Percentiles rank a stretch among this genome's conserved stretches.
Conservation (phyloP, 1,140 invertebrate species). For the Drosophila pachea region DNA sequence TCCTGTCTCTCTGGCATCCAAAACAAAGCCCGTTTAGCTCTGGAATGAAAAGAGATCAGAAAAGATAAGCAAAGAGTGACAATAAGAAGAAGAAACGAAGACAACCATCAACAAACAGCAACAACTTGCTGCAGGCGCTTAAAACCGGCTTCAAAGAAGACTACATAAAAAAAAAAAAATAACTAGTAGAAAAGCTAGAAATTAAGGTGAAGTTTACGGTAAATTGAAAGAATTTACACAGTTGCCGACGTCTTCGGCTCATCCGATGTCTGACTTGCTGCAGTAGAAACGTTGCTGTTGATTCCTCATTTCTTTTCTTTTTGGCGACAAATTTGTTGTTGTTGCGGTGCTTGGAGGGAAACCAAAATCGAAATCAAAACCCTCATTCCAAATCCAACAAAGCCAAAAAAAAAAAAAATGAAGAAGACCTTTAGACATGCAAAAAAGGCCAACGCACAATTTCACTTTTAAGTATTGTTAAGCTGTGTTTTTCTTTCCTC, state of each 20-base stretch:
- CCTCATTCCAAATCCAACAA: constrained; percentile 15
- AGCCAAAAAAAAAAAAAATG: constrained; percentile 12
- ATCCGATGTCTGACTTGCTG: constrained; percentile 22
- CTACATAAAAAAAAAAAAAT: constrained; percentile 8
- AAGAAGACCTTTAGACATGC: constrained; percentile 58
- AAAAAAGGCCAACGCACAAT: constrained; percentile 64
- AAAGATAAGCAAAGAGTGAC: constrained; percentile 3
- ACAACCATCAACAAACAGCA: constrained; percentile 12
- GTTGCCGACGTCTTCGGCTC: constrained; percentile 50
- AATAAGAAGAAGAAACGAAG: not conserved
- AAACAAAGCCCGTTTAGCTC: constrained; percentile 39
- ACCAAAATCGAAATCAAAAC: constrained; percentile 21
- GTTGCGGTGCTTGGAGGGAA: constrained; percentile 8
- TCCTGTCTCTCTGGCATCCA: constrained; percentile 60
- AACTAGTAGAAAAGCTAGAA: constrained; percentile 46
- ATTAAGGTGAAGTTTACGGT: constrained; percentile 79
- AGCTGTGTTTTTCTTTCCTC: constrained; percentile 13
- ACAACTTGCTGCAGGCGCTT: constrained; percentile 40
- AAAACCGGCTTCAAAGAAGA: constrained; percentile 42
- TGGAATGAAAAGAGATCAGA: constrained; percentile 29
- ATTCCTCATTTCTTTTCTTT: constrained; percentile 59
- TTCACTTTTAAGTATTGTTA: constrained; percentile 61
- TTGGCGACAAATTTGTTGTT: constrained; percentile 49
- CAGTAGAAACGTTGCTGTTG: constrained; percentile 2
- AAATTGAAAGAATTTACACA: constrained; percentile 78